A percentile compares a stretch with the other conserved stretches of the same genome.
Evolutionary conservation across 1,140 invertebrate genomes (phyloP).

Genomic region (Pomacea maculata): DNA sequence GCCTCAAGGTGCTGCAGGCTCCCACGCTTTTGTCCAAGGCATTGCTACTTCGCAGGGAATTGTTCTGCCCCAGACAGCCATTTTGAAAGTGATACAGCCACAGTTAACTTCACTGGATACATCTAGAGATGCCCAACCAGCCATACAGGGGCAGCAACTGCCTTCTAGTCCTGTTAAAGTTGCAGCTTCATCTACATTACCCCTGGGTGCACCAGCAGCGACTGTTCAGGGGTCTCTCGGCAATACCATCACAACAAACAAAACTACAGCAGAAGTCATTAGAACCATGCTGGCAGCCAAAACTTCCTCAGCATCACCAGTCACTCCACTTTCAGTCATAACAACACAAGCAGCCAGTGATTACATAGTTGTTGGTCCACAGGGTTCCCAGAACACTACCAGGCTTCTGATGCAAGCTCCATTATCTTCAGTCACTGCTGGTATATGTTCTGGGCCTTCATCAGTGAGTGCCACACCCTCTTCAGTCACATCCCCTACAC

Average conservation of each 20-base stretch:
- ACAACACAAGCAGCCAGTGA: no score
- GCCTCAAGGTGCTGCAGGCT: slow-evolving; percentile 20
- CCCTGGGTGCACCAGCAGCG: not conserved
- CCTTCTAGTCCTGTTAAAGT: not conserved
- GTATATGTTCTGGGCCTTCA: not conserved
- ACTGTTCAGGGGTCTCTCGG: no score
- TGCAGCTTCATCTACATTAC: not conserved
- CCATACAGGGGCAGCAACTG: not conserved
- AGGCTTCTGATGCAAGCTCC: no score
- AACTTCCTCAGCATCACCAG: not conserved
- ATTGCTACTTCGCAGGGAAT: slow-evolving; percentile 38
- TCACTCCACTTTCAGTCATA: no score
- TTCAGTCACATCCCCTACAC: not conserved
- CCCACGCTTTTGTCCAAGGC: slow-evolving; percentile 36
- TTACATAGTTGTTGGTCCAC: no score
- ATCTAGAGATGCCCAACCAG: not conserved
- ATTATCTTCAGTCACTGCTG: no score
- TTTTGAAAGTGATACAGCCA: slow-evolving; percentile 15
- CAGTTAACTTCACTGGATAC: not conserved
- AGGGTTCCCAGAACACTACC: no score
- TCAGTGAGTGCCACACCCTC: not conserved
- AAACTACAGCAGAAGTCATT: slow-evolving; percentile 3
- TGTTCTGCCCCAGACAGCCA: slow-evolving; percentile 36
- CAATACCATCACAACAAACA: not conserved
- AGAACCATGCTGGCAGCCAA: slow-evolving; percentile 21